These are phyloP conservation scores for Agriotes lineatus DNA, from an alignment of 2,888 invertebrate genomes.

Conservation along the genomic window DNA sequence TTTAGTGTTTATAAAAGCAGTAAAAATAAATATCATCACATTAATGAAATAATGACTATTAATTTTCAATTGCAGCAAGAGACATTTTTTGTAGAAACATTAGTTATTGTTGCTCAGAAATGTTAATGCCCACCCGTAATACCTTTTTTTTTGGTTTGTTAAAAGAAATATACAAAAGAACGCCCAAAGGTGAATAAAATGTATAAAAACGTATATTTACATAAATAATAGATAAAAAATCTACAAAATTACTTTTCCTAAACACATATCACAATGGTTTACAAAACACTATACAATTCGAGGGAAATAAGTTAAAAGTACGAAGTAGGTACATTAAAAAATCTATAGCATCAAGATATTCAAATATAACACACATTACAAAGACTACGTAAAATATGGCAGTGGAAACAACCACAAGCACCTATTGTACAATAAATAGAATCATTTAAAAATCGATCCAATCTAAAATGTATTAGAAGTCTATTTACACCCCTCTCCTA, in stretches of 20 bases:
- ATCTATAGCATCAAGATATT: too few species aligned
- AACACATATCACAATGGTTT: conserved; percentile 35
- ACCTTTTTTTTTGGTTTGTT: too few species aligned
- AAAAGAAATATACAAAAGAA: background rate
- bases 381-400: too few species aligned
- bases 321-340: background rate
- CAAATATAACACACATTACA: too few species aligned
- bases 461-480: conserved; percentile 25
- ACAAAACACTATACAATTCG: conserved; percentile 11
- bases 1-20: too few species aligned
- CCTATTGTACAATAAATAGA: background rate
- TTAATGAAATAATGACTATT: too few species aligned
- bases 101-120: too few species aligned
- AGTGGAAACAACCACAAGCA: too few species aligned
- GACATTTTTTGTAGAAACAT: too few species aligned
- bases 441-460: background rate
- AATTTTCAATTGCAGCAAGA: too few species aligned
- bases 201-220: conserved; percentile 25
- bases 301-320: conserved; percentile 2
- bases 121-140: too few species aligned
- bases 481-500: conserved; percentile 51
- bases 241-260: conserved; percentile 21
- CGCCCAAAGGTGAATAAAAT: background rate
- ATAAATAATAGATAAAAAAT: conserved; percentile 32
- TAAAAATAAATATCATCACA: too few species aligned